Evolutionary conservation across 2,888 invertebrate species (phyloP), one percentile per base, ranked within the genome.

Genomic region (Tetragonisca angustula): DNA sequence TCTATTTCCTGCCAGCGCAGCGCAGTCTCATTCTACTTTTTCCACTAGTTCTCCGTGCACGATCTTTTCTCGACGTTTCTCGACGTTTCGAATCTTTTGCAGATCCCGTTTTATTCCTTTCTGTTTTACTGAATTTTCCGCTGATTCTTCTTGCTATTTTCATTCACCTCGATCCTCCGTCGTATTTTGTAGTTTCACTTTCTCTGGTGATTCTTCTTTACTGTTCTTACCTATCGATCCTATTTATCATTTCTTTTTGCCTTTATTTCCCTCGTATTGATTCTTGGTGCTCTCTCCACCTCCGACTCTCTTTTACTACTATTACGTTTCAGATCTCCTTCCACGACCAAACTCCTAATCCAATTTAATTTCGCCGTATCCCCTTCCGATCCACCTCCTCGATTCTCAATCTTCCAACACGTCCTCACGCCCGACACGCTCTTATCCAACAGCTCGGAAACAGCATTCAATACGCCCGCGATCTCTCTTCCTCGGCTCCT

Each of bases 1-100:
- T 86, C 82, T 90, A 87, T 90, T 84, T 84, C 73, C 67, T 83
- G 74, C 59, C 43, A 9, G 43, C 43, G 43, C 43, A 11, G 43
- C 15, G 36, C 27, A 62, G 17, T 27, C 27, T 17, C 5, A 9
- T 17, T 27, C 32, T 27, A 27, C 15, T 61, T 24, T 61, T 27
- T 17, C 24, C 15, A 3, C 24, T 11, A 13, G n/a, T n/a, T n/a
- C 13, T 59, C 56, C n/a, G 9, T 56, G n/a, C 56, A 56, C 5
- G 56, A 43, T 43, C 9, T 43, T 43, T 15, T 56, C 56, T 56
- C 9, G 21, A 13, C n/a, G 56, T 15, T 5, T n/a, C 5, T n/a
- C 0, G 9, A 43, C 9, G 9, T 43, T 6, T 43, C 9, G 9
- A 19, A 62, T 19, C 27, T 62, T 27, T 36, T 36, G 32, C 32